Evolutionary conservation across 2,888 invertebrate species (phyloP).

Genomic region (Dasysyrphus tricinctus): DNA sequence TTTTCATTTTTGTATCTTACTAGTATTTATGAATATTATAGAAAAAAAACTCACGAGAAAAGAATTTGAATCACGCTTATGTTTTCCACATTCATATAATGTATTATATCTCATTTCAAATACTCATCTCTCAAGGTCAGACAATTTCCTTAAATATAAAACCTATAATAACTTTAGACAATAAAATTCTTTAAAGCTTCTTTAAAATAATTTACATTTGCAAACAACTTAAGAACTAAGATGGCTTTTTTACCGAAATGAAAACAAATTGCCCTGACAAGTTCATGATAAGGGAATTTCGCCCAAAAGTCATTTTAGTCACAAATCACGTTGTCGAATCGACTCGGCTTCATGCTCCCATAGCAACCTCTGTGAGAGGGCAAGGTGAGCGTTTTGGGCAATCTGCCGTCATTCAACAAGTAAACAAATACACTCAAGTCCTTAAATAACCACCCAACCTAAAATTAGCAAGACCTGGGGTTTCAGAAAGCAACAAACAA

Average conservation of each 20-base stretch:
- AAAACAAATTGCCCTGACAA: slow-evolving; percentile 46
- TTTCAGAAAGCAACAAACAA: too few relatives aligned
- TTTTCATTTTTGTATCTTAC: background rate
- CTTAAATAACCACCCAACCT: background rate
- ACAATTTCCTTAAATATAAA: background rate
- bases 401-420: background rate
- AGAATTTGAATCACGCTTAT: too few relatives aligned
- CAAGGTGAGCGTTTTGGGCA: slow-evolving; percentile 5
- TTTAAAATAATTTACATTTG: background rate
- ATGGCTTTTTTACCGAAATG: slow-evolving; percentile 1
- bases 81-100: too few relatives aligned
- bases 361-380: background rate
- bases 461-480: too few relatives aligned
- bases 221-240: background rate
- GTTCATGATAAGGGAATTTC: slow-evolving; percentile 48
- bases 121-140: background rate
- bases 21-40: too few relatives aligned
- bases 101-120: too few relatives aligned
- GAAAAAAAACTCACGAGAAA: too few relatives aligned
- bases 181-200: background rate
- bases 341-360: slow-evolving; percentile 18
- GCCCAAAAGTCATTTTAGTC: slow-evolving; percentile 28
- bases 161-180: background rate
- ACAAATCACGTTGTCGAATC: slow-evolving; percentile 42
- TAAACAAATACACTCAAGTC: background rate